Evolutionary conservation across 92 coral and sea anemone genomes (phyloP).

Genomic region (Palythoa caribaeorum): DNA sequence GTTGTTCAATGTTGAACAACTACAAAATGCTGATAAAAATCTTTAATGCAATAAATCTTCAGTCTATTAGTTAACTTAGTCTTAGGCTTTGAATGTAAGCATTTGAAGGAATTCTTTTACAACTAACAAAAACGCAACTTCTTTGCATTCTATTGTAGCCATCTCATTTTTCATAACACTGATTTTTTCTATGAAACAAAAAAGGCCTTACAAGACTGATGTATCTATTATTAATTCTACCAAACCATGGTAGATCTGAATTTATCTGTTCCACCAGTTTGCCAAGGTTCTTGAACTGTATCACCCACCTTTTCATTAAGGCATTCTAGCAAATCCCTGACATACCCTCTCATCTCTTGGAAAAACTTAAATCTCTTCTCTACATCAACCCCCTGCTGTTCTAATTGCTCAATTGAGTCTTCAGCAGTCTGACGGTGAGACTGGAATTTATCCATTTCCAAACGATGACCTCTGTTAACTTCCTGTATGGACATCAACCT

Average conservation of each 20-base stretch:
- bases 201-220: too few species aligned
- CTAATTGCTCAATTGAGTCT: slow-evolving; percentile 76
- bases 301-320: slow-evolving; percentile 99
- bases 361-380: slow-evolving; percentile 94
- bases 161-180: too few species aligned
- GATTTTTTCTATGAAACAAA: too few species aligned
- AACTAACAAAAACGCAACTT: too few species aligned
- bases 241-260: neutral
- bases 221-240: neutral
- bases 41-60: too few species aligned
- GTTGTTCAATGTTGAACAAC: too few species aligned
- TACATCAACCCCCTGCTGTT: slow-evolving; percentile 78
- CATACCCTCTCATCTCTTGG: slow-evolving; percentile 99
- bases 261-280: neutral
- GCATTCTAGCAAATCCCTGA: slow-evolving; percentile 99
- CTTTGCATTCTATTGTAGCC: too few species aligned
- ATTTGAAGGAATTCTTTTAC: too few species aligned
- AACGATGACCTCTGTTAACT: slow-evolving; percentile 82
- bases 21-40: too few species aligned
- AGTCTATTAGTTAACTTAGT: too few species aligned
- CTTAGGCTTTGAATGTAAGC: too few species aligned
- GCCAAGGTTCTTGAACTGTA: slow-evolving; percentile 53
- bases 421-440: slow-evolving; percentile 88
- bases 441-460: slow-evolving; percentile 84
- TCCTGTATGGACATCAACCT: slow-evolving; percentile 83